Base-by-base conservation (phyloP, 2,888 invertebrate species). In the Lacanobia wlatinum region DNA sequence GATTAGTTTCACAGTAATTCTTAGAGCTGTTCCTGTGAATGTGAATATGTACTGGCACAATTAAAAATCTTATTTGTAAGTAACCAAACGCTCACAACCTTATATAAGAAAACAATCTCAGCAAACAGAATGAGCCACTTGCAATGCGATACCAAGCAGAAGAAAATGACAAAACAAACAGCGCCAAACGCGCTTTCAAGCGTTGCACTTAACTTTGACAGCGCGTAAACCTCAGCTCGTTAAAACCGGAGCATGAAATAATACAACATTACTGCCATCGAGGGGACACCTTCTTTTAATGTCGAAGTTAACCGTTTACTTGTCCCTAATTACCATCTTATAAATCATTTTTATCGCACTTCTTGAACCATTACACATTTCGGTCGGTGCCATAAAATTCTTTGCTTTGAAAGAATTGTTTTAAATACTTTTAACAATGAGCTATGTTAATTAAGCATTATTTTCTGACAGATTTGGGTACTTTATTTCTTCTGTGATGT, bases 291-390 rank as follows among this genome's bases (percentile, higher is more conserved):
- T 75, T 34, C n/a, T 58, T 82, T 80, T 76, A 73, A 85, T 73
- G 70, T 62, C 61, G 56, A 76, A 76, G 56, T 78, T 70, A 79
- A 80, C 62, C 69, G 72, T 74, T 77, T 68, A 71, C 76, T 80
- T 73, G 73, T 76, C 52, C 73, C 87, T 93, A 92, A 93, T 92
- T 92, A 90, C 87, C 82, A 76, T 63, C 70, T 83, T 83, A 91
- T 92, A 90, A 93, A 93, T 94, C 90, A 92, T 90, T 90, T 92
- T 92, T 91, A 93, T 91, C 84, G 87, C 78, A 64, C 78, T 89
- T 88, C 86, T 87, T 87, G 80, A 84, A 82, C 82, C 87, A 86
- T 90, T 91, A 87, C 78, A 76, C 71, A 55, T 86, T 87, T 84
- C 78, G 64, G 73, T 76, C 52, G 70, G 68, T 75, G 53, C 75